A percentile compares a stretch with the other conserved stretches of the same genome.
phyloP scores from a whole-genome alignment of 2,888 invertebrate species.

The Scaptomyza tumidula region DNA sequence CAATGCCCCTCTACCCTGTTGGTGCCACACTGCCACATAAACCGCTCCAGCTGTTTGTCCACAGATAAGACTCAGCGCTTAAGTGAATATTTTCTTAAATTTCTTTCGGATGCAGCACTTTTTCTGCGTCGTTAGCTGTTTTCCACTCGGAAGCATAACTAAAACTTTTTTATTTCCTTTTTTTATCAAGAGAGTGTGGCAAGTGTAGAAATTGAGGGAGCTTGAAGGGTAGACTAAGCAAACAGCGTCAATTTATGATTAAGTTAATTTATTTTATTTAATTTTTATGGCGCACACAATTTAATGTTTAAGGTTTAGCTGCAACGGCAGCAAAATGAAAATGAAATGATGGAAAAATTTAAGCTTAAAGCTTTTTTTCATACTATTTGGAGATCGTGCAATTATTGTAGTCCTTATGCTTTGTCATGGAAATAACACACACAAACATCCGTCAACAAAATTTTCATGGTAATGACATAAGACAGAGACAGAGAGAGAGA shows the following conservation, averaged over 20 bases:
- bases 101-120: slow-evolving; percentile 68
- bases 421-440: slow-evolving; percentile 1
- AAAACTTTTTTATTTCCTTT: slow-evolving; percentile 24
- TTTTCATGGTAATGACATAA: slow-evolving; percentile 3
- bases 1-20: slow-evolving; percentile 3
- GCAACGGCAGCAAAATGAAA: slow-evolving; percentile 8
- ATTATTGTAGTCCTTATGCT: not conserved
- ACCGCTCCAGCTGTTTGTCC: slow-evolving; percentile 18
- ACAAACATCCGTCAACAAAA: not conserved
- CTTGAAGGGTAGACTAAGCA: not conserved
- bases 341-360: not conserved
- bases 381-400: not conserved
- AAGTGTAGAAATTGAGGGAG: not conserved
- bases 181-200: slow-evolving; percentile 31
- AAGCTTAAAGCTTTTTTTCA: not conserved
- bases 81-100: slow-evolving; percentile 68
- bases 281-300: slow-evolving; percentile 46
- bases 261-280: slow-evolving; percentile 55
- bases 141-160: slow-evolving; percentile 41
- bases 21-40: not conserved
- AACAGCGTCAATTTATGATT: slow-evolving; percentile 40
- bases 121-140: slow-evolving; percentile 53
- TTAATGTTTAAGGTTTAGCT: slow-evolving; percentile 28
- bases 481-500: not conserved
- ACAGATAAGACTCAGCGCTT: slow-evolving; percentile 60